phyloP scores from a whole-genome alignment of 2,113 vertebrate species.

The Ictidomys tridecemlineatus region DNA sequence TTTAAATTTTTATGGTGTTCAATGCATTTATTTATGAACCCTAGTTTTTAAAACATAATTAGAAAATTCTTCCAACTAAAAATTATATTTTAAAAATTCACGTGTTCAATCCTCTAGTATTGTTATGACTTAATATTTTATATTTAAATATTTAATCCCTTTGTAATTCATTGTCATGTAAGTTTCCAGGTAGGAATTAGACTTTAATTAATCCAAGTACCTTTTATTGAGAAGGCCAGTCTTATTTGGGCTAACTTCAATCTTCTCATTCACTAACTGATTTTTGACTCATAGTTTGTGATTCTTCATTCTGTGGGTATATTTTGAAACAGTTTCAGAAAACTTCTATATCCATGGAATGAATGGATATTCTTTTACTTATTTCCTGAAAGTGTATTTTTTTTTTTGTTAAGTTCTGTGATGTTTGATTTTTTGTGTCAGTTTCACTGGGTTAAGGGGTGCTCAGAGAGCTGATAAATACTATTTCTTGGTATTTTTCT shows the following conservation, averaged over 20 bases:
- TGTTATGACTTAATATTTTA: not conserved
- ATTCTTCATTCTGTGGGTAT: not conserved
- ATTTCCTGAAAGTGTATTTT: not conserved
- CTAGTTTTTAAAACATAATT: not conserved
- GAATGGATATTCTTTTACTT: not conserved
- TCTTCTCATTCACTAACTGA: not conserved
- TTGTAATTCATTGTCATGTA: not conserved
- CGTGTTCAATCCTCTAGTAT: not conserved
- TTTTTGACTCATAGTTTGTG: not conserved
- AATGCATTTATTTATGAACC: not conserved
- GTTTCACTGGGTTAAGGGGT: not conserved
- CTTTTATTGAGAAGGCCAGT: not conserved
- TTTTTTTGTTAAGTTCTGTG: not conserved
- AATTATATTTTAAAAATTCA: slow-evolving; percentile 37
- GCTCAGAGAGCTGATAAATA: not conserved
- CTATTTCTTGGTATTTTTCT: not conserved
- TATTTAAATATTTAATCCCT: not conserved
- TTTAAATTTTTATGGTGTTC: slow-evolving; percentile 24
- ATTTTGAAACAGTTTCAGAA: not conserved
- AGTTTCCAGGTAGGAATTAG: not conserved
- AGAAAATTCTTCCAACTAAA: slow-evolving; percentile 17
- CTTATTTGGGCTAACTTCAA: not conserved
- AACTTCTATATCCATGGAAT: not conserved
- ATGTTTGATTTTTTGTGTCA: not conserved
- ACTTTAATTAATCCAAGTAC: not conserved